Percentiles rank a stretch among this genome's conserved stretches.
These are phyloP conservation scores for Andinoacara biseriatus DNA, from an alignment of 2,113 vertebrate genomes.

Conservation along the genomic window DNA sequence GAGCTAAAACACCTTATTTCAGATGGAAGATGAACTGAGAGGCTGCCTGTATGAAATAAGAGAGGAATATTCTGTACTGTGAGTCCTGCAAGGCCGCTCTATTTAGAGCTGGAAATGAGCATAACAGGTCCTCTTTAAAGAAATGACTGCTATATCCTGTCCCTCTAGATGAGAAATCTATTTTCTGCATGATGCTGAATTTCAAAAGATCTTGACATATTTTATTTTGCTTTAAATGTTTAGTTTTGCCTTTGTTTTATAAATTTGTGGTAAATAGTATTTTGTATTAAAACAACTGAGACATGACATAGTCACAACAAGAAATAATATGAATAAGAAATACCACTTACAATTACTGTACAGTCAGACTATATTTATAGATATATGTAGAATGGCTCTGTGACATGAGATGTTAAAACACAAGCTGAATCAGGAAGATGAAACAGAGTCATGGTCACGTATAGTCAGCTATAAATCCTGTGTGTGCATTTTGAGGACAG, in stretches of 20 bases:
- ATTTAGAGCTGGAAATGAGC: neutral
- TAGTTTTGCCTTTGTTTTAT: conserved; percentile 47
- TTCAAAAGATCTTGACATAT: conserved; percentile 42
- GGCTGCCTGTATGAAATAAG: neutral
- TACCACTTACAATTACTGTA: conserved; percentile 24
- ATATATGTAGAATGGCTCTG: conserved; percentile 14
- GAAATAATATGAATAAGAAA: conserved; percentile 34
- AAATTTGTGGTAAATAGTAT: conserved; percentile 38
- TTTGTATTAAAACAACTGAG: conserved; percentile 28
- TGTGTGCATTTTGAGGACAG: conserved; percentile 69
- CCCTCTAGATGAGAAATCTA: conserved; percentile 8
- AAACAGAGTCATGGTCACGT: conserved; percentile 9
- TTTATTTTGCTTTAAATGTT: conserved; percentile 60
- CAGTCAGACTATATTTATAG: neutral
- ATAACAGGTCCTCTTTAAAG: conserved; percentile 4
- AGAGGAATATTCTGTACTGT: neutral
- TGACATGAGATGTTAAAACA: conserved; percentile 39
- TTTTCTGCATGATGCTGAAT: conserved; percentile 58
- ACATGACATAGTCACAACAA: conserved; percentile 1
- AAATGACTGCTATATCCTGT: conserved; percentile 26
- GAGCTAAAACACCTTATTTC: neutral
- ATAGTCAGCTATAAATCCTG: conserved; percentile 50
- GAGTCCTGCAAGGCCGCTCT: neutral
- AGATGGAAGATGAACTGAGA: neutral
- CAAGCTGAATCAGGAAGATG: conserved; percentile 44